Evolutionary conservation across 1,140 invertebrate genomes (phyloP), one percentile per base, ranked within the genome.

Genomic region (Ruditapes philippinarum): DNA sequence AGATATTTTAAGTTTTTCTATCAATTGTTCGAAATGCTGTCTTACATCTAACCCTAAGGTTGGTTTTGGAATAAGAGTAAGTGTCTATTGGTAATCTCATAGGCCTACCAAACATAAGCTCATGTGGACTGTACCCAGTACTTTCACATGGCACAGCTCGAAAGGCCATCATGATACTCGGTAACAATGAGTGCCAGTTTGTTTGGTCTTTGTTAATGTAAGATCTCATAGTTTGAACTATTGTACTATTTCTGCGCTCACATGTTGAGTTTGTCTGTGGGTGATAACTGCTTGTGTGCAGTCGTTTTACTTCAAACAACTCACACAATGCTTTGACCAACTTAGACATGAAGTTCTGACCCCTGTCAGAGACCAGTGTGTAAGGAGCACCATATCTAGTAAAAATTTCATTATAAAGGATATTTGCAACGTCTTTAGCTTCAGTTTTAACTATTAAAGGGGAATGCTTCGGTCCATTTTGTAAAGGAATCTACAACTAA

Each of bases 121-220:
- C 49, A 57, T 84, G 36, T 22, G 82, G 82, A n/a, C 57, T 65
- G 22, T n/a, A 74, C 7, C 65, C 65, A 28, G 82, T 73, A 68
- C 49, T 60, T 57, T 84, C 82, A 51, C 33, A 49, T 38, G 82
- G 65, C 19, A 65, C 36, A 33, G 82, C 51, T 33, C 82, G 49
- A 90, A 92, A 82, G 9, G 78, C 82, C 90, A 91, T 91, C 74
- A 91, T 73, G 17, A 89, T 57, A 62, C 80, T 73, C 38, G 81
- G 62, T 2, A 89, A n/a, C 17, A 4, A 89, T 25, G 31, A 36
- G 17, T 38, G 28, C 74, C 88, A 91, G 45, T 89, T 86, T 7
- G 19, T 70, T 78, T 91, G 90, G 51, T 81, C 62, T n/a, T 89
- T 70, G 14, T 45, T 14, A 45, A 45, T 45, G 42, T 45, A 45